These are phyloP conservation scores for Drosophila leontia DNA, from an alignment of 1,140 invertebrate species.

Conservation along the genomic window DNA sequence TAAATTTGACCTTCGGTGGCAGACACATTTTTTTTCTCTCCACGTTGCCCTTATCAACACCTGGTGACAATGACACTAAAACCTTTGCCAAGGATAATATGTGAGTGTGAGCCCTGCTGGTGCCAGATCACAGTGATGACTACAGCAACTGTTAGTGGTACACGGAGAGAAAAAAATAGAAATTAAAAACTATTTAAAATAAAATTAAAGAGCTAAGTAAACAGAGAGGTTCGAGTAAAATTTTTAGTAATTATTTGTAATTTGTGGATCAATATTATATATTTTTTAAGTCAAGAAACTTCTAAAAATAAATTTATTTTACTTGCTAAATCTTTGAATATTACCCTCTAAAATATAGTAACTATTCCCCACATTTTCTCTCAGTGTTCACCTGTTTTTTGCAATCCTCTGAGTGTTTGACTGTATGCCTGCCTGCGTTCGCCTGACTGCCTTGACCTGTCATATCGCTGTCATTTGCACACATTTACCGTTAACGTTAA, in stretches of 20 bases:
- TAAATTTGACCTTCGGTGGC: constrained; percentile 46
- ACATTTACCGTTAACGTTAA: constrained; percentile 77
- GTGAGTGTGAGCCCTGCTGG: constrained; percentile 25
- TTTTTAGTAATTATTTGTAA: no score
- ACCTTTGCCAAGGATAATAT: constrained; percentile 62
- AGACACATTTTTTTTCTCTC: constrained; percentile 29
- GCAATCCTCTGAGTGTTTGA: background rate
- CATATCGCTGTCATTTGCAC: constrained; percentile 79
- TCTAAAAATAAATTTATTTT: background rate
- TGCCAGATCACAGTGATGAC: constrained; percentile 29
- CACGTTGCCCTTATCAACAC: constrained; percentile 65
- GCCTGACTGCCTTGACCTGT: constrained; percentile 64
- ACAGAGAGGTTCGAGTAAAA: no score
- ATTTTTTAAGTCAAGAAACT: no score
- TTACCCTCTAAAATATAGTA: rapidly evolving
- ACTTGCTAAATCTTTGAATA: background rate
- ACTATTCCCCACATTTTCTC: background rate
- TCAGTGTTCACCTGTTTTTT: constrained; percentile 8
- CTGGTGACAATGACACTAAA: constrained; percentile 79
- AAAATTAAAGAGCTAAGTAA: background rate
- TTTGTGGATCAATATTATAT: no score
- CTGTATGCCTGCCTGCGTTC: constrained; percentile 10
- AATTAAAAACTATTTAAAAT: background rate
- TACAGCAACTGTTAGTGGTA: constrained; percentile 9
- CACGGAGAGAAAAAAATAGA: background rate